These are phyloP conservation scores for Gymnodraco acuticeps DNA, from an alignment of 2,797 vertebrate genomes.

Conservation along the genomic window DNA sequence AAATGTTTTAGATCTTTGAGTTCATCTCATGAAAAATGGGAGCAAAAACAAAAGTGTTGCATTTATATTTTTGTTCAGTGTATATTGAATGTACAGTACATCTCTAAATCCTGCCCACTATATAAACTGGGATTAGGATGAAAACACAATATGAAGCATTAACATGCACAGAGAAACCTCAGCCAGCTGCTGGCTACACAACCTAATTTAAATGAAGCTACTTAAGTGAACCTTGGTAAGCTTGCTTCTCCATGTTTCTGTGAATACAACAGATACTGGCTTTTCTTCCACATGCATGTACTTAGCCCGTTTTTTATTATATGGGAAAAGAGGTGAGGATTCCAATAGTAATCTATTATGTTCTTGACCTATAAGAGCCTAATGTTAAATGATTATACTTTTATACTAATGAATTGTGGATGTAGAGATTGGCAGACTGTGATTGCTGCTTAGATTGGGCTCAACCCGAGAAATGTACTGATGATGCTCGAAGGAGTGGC, in stretches of 20 bases:
- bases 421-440: conserved; percentile 6
- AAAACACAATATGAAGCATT: background rate
- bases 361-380: conserved; percentile 32
- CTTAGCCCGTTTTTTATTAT: conserved; percentile 36
- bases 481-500: background rate
- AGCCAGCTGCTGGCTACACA: background rate
- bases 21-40: too few species aligned
- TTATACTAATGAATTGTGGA: conserved; percentile 16
- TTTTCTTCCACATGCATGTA: conserved; percentile 17
- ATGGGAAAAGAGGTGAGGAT: conserved; percentile 9
- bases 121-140: too few species aligned
- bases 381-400: conserved; percentile 45
- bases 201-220: conserved; percentile 10
- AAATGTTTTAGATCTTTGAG: too few species aligned
- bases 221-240: conserved; percentile 7
- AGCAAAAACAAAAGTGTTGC: too few species aligned
- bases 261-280: background rate
- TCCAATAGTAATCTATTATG: conserved; percentile 18
- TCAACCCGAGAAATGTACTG: background rate
- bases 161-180: background rate
- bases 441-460: conserved; percentile 17
- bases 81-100: background rate
- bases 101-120: background rate
- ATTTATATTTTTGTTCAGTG: too few species aligned
- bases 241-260: background rate